Evolutionary conservation across 1,140 invertebrate genomes (phyloP).

Genomic region (Tetramorium parvispinum): DNA sequence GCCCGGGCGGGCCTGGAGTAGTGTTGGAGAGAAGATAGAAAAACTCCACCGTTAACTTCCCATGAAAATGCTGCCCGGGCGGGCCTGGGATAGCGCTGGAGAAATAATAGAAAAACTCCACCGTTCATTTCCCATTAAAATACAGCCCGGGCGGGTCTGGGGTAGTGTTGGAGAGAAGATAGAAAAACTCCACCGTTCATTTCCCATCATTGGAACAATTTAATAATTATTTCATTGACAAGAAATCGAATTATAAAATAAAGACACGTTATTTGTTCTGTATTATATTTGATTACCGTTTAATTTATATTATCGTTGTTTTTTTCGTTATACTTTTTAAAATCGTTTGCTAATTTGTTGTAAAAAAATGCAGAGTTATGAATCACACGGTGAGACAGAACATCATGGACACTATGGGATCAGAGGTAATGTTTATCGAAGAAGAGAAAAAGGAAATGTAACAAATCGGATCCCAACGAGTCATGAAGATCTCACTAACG

Average conservation of each 20-base stretch:
- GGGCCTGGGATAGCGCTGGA: too few species aligned
- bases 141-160: too few species aligned
- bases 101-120: too few species aligned
- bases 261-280: neutral
- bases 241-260: conserved; percentile 13
- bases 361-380: conserved; percentile 58
- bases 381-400: conserved; percentile 59
- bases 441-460: conserved; percentile 54
- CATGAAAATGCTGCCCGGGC: too few species aligned
- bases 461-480: conserved; percentile 22
- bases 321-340: neutral
- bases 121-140: too few species aligned
- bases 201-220: conserved; percentile 63
- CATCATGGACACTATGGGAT: conserved; percentile 67
- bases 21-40: too few species aligned
- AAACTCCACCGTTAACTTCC: too few species aligned
- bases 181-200: too few species aligned
- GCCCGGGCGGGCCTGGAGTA: too few species aligned
- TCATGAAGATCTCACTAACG: conserved; percentile 41
- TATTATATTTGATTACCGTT: neutral
- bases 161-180: too few species aligned
- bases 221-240: conserved; percentile 52
- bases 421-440: conserved; percentile 47
- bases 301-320: neutral
- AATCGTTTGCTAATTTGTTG: neutral